Evolutionary conservation across 2,888 invertebrate genomes (phyloP).

Genomic region (Dryocosmus kuriphilus): DNA sequence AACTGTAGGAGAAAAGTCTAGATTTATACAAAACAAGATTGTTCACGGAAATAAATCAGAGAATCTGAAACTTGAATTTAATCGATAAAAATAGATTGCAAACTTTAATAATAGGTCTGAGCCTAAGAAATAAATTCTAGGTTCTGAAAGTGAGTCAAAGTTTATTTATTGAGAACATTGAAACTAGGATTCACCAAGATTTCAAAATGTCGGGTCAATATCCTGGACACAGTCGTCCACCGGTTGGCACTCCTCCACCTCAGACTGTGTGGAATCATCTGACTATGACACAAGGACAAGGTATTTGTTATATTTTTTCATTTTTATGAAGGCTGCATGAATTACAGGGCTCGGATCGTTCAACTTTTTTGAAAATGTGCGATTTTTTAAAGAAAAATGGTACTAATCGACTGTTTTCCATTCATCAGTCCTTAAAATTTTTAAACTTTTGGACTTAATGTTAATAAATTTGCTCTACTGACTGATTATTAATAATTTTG

Average conservation of each 20-base stretch:
- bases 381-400: too few species aligned
- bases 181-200: conserved; percentile 30
- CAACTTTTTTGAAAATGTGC: too few species aligned
- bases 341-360: too few species aligned
- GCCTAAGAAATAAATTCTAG: conserved; percentile 2
- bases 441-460: too few species aligned
- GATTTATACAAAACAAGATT: not conserved
- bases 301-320: conserved; percentile 50
- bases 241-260: conserved; percentile 75
- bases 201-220: conserved; percentile 73
- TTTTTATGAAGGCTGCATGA: too few species aligned
- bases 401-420: too few species aligned
- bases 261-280: conserved; percentile 75
- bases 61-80: not conserved
- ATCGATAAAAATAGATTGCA: not conserved
- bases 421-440: too few species aligned
- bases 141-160: not conserved
- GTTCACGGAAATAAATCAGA: not conserved
- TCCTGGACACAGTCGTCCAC: conserved; percentile 74
- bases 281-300: conserved; percentile 73
- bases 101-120: not conserved
- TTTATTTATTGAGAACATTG: conserved; percentile 12
- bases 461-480: too few species aligned
- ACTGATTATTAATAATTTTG: too few species aligned
- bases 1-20: not conserved